Conservation (phyloP, 1,140 invertebrate species). For the Vollenhovia emeryi region DNA sequence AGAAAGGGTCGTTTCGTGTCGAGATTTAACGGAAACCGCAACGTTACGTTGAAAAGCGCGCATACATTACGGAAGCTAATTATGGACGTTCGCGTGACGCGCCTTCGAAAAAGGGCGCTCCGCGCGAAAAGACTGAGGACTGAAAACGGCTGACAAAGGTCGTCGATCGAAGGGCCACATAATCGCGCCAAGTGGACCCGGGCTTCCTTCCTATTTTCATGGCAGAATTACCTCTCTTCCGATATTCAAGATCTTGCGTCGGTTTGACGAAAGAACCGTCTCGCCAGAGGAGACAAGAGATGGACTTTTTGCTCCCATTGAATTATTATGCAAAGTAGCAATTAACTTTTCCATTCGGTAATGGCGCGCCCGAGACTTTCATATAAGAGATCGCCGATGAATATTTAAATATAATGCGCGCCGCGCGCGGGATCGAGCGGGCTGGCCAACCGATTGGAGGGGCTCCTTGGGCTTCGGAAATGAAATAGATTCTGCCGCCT, state of each 20-base stretch:
- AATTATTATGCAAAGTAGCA: conserved; percentile 80
- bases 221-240: conserved; percentile 63
- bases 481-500: conserved; percentile 53
- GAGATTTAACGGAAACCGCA: conserved; percentile 41
- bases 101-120: conserved; percentile 15
- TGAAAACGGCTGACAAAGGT: conserved; percentile 32
- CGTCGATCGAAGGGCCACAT: conserved; percentile 47
- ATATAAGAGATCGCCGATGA: conserved; percentile 76
- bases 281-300: conserved; percentile 42
- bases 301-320: conserved; percentile 67
- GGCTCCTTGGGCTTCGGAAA: conserved; percentile 60
- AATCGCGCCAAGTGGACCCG: conserved; percentile 60
- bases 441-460: conserved; percentile 35
- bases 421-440: conserved; percentile 26
- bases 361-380: conserved; percentile 60
- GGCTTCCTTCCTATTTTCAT: conserved; percentile 37
- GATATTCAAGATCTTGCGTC: conserved; percentile 61
- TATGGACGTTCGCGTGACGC: conserved; percentile 35
- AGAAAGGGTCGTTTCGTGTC: conserved; percentile 45
- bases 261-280: conserved; percentile 46
- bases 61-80: conserved; percentile 41
- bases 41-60: conserved; percentile 37
- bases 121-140: neutral
- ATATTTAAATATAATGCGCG: conserved; percentile 74
- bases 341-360: conserved; percentile 76